Evolutionary conservation across 2,888 invertebrate genomes (phyloP), one percentile per base, ranked within the genome.

Genomic region (Parnassius glacialis): DNA sequence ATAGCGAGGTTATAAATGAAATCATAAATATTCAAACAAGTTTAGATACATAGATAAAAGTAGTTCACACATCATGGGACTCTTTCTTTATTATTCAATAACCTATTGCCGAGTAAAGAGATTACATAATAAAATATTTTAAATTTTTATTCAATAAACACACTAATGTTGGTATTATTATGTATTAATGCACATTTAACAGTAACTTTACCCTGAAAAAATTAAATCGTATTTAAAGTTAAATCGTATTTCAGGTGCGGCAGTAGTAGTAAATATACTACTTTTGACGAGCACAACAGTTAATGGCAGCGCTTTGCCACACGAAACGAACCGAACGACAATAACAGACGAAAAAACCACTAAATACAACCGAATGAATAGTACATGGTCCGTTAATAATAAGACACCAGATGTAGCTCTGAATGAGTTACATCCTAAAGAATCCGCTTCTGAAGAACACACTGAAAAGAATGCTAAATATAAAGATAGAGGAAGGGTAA

Each of bases 381-480:
- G 73, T 62, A 79, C 80, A 59, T 82, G 81, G 80, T 66, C 69
- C 2, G 61, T 68, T 0, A 83, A 78, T 54, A 76, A 67, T 59
- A 79, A 74, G 64, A 75, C 75, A 41, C 83, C 80, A 34, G 89
- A 91, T 65, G 72, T 81, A 66, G 85, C 88, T 47, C 74, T 89
- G 9, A 91, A 91, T 60, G 91, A 91, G 74, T 71, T 91, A 47
- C 83, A 81, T 59, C 81, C 84, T 56, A 89, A 90, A 74, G 89
- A 86, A 57, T 75, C 84, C 3, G 81, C 79, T 2, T 85, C 87
- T 12, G 90, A 90, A 71, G 91, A 90, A 72, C 79, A 86, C 62
- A 79, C 85, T 50, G 90, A 90, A 45, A 88, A 89, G 74, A 90
- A 90, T 74, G 85, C 84, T n/a, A 91, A 90, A 79, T 87, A 89